phyloP scores from a whole-genome alignment of 2,113 vertebrate species.

The Carollia perspicillata region DNA sequence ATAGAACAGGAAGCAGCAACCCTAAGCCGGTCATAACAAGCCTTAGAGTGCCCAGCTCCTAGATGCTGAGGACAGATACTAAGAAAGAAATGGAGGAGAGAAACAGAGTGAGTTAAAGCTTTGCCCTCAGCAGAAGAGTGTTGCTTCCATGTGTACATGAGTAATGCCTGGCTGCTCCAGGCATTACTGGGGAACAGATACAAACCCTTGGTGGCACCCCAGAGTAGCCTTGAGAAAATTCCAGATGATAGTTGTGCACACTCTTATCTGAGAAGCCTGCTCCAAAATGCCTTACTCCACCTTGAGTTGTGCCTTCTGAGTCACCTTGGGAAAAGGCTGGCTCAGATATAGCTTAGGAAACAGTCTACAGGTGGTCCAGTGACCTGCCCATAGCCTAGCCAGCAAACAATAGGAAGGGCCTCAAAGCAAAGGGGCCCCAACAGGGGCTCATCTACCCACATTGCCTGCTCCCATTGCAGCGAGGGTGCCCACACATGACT shows the following conservation, averaged over 20 bases:
- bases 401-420: not conserved
- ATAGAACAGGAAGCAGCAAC: not conserved
- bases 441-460: not conserved
- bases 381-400: not conserved
- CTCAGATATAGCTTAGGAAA: not conserved
- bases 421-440: not conserved
- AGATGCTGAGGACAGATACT: not conserved
- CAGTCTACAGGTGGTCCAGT: not conserved
- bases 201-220: not conserved
- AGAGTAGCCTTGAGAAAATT: not conserved
- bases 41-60: not conserved
- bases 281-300: not conserved
- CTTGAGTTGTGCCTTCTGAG: not conserved
- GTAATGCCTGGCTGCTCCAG: not conserved
- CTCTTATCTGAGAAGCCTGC: not conserved
- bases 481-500: fast-evolving
- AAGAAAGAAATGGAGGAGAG: not conserved
- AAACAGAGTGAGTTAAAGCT: too few relatives aligned
- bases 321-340: not conserved
- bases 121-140: not conserved
- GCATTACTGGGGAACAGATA: not conserved
- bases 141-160: not conserved
- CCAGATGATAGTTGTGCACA: not conserved
- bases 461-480: not conserved
- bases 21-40: not conserved